Evolutionary conservation across 1,140 invertebrate species (phyloP).

Genomic region (Bombus fervidus): DNA sequence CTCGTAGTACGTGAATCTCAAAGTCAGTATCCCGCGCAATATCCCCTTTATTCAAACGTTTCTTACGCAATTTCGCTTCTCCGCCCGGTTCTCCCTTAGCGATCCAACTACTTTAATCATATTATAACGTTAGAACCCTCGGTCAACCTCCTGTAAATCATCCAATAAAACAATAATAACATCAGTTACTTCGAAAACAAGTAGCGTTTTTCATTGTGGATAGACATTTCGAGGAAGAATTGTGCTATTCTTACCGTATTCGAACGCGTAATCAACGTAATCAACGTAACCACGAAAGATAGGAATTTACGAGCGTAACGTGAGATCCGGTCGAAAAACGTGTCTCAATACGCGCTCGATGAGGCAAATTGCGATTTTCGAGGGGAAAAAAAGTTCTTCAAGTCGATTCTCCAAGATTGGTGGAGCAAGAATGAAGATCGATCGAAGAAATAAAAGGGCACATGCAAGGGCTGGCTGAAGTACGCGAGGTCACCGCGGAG

Average conservation of each 20-base stretch:
- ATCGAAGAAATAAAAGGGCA: constrained; percentile 40
- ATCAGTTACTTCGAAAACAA: background rate
- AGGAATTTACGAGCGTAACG: constrained; percentile 11
- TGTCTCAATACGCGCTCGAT: background rate
- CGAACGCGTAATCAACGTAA: constrained; percentile 21
- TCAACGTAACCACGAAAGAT: constrained; percentile 17
- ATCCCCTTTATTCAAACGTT: too few relatives aligned
- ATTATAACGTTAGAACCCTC: background rate
- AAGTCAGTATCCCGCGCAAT: background rate
- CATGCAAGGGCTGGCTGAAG: background rate
- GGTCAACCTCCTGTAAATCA: background rate
- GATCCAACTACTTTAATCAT: background rate
- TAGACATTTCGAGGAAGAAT: background rate
- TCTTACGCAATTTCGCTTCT: background rate
- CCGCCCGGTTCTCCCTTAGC: too few relatives aligned
- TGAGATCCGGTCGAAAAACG: background rate
- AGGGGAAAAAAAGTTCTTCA: background rate
- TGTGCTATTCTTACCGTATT: background rate
- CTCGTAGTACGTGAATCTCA: background rate
- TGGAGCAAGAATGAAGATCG: constrained; percentile 34
- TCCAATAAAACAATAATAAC: background rate
- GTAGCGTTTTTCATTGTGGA: background rate
- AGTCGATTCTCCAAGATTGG: constrained; percentile 18
- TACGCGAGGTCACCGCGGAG: background rate
- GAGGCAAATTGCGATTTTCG: background rate